Evolutionary conservation across 2,113 vertebrate genomes (phyloP), one percentile per base, ranked within the genome.

Genomic region (Strix aluco): DNA sequence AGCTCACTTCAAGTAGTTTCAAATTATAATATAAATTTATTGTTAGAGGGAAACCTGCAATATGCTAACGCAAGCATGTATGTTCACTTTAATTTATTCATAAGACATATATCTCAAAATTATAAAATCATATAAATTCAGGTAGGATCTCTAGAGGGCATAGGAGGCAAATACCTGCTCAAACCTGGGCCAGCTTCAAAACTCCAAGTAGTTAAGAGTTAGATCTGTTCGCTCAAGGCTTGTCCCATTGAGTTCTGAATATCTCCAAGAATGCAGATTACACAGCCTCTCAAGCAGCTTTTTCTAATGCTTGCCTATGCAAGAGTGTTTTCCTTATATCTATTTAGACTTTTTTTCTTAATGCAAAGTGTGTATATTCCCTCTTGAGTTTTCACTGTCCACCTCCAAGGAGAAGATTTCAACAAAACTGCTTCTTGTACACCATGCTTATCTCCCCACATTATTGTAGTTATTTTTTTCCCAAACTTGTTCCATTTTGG

Each of bases 401-500:
- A 67, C 11, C 2, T 81, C 16, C 30, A 74, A 65, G 51, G 34
- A 51, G 15, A 47, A 40, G 18, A 47, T 46, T 15, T 49, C n/a
- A n/a, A 7, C 11, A 90, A 73, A 90, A 70, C 13, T 36, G 5
- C 7, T 46, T 55, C 34, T 38, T 66, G 15, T 51, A 58, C 4
- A 11, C 16, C 1, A 1, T 40, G 5, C 7, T 74, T 3, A 38
- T 51, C 6, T 63, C 6, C 4, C 16, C 25, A 54, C 3, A 63
- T 21, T 0, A 67, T 59, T 85, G 88, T 51, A 78, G 11, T 5
- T 3, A 12, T 67, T 72, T 21, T 21, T 86, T 70, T 67, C 30
- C 5, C 23, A 54, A 70, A 66, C 1, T 40, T 36, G 8, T 18
- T 89, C 9, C 21, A 30, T 15, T 62, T 85, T 81, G 14, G 57